Percentiles rank a stretch among this genome's conserved stretches.
Conservation (phyloP, 2,888 invertebrate genomes). For the Hirudinaria manillensis region DNA sequence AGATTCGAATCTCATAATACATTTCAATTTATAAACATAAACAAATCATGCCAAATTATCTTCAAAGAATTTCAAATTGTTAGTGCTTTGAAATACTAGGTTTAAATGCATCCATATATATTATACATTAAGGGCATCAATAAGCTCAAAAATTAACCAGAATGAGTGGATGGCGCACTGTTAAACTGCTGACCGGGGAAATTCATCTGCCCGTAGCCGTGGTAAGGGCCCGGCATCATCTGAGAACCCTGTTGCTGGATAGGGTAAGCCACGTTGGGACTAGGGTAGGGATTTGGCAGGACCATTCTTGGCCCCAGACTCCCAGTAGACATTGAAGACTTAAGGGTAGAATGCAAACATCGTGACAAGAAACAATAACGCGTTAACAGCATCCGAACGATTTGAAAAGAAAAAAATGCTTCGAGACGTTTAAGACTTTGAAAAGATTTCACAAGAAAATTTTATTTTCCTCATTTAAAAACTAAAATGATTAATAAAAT, state of each 20-base stretch:
- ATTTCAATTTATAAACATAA: no score
- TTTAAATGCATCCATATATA: no score
- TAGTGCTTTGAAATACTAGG: no score
- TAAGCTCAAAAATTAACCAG: conserved; percentile 8
- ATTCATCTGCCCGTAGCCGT: conserved; percentile 8
- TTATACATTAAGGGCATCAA: no score
- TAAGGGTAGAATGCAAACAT: neutral
- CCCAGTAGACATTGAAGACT: neutral
- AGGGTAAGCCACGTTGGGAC: conserved; percentile 6
- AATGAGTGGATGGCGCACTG: conserved; percentile 24
- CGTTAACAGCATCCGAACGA: no score
- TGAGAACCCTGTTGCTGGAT: conserved; percentile 2
- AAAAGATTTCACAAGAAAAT: neutral
- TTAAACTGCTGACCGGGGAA: conserved; percentile 15
- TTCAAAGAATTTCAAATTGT: no score
- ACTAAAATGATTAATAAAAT: neutral
- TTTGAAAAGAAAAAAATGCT: no score
- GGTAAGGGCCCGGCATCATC: conserved; percentile 19
- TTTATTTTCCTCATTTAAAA: neutral
- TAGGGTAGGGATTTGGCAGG: neutral
- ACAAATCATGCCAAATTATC: no score
- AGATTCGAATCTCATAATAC: no score
- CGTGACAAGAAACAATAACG: no score
- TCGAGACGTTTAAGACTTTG: neutral
- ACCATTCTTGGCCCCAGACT: neutral